Conservation (phyloP, 2,113 vertebrate species). For the Fulica atra region DNA sequence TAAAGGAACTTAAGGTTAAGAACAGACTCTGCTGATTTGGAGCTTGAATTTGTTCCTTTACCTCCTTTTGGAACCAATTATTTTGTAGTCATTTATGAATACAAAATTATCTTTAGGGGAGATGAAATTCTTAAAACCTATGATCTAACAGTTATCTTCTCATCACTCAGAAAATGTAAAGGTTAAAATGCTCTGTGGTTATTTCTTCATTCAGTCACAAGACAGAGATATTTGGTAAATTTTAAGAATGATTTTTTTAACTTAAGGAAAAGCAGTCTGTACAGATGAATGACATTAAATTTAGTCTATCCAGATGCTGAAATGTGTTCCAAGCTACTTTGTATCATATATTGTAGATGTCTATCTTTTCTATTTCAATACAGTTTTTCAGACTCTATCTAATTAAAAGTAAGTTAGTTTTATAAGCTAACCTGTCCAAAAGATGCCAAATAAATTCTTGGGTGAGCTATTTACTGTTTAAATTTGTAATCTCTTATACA, state of each 20-base stretch:
- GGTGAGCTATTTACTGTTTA: background rate
- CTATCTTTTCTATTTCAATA: background rate
- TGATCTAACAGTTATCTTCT: background rate
- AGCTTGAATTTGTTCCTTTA: background rate
- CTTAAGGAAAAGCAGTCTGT: background rate
- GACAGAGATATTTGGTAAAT: background rate
- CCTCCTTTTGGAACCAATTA: background rate
- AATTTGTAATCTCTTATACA: background rate
- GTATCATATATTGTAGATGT: background rate
- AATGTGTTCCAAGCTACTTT: background rate
- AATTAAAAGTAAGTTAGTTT: background rate
- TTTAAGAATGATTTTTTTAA: background rate
- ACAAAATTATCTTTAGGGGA: background rate
- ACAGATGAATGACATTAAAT: background rate
- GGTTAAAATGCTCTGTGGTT: background rate
- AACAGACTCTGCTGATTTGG: background rate
- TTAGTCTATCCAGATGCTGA: conserved; percentile 19
- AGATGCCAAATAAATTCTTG: background rate
- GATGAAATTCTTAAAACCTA: background rate
- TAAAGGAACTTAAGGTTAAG: background rate
- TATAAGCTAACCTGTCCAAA: conserved; percentile 2
- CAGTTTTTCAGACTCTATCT: background rate
- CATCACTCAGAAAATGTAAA: background rate
- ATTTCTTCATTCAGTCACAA: background rate
- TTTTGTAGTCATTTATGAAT: background rate